Percentiles rank a stretch among this genome's conserved stretches.
These are phyloP conservation scores for Stenichneumon culpator DNA, from an alignment of 2,888 invertebrate genomes.

Conservation along the genomic window DNA sequence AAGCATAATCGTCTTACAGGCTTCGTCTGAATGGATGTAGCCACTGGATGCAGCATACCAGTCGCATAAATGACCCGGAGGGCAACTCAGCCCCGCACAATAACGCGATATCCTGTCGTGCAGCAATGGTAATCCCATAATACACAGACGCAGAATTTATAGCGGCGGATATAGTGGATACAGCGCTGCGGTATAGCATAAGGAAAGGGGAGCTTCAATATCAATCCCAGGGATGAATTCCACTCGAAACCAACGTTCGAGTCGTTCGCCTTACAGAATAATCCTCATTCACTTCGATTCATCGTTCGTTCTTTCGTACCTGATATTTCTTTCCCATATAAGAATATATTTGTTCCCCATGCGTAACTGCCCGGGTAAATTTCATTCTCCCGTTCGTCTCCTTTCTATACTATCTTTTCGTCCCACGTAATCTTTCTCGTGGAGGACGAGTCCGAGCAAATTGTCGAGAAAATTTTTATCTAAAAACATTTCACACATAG, in stretches of 20 bases:
- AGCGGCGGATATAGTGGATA: not conserved
- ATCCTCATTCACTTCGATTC: slow-evolving; percentile 25
- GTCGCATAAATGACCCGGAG: slow-evolving; percentile 39
- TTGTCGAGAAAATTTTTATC: not conserved
- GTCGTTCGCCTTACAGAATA: slow-evolving; percentile 12
- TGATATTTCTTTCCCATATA: not conserved
- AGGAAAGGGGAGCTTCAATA: slow-evolving; percentile 30
- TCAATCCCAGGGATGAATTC: slow-evolving; percentile 48
- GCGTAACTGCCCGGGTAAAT: not conserved
- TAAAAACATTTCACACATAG: not conserved
- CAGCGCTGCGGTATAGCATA: not conserved
- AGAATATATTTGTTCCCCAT: not conserved
- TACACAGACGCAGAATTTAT: slow-evolving; percentile 41
- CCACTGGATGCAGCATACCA: slow-evolving; percentile 5
- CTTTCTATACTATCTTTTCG: no score
- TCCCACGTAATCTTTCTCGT: not conserved
- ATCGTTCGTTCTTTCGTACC: slow-evolving; percentile 23
- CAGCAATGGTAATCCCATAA: slow-evolving; percentile 55
- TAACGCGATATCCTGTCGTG: slow-evolving; percentile 44
- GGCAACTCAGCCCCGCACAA: slow-evolving; percentile 46
- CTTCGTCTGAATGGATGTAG: slow-evolving; percentile 21
- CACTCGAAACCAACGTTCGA: slow-evolving; percentile 25
- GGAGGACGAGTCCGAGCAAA: not conserved
- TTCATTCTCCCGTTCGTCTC: not conserved
- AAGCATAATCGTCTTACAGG: slow-evolving; percentile 10